Conservation (phyloP, 2,888 invertebrate genomes). For the Netelia virgata region DNA sequence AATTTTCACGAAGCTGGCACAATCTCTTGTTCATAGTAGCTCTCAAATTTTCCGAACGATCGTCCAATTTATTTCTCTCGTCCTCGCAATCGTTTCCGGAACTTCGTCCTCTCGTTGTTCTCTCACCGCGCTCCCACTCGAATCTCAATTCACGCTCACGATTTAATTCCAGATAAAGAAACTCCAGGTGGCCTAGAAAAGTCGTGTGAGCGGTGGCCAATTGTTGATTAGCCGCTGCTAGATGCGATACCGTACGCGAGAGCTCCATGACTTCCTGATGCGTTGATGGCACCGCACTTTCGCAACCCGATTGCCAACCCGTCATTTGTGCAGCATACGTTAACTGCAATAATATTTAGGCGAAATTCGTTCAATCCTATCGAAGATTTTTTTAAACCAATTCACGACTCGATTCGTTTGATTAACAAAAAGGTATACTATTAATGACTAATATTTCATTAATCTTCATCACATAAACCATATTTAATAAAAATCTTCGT, state of each 20-base stretch:
- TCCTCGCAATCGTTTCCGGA: conserved; percentile 17
- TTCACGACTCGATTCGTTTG: too few relatives aligned
- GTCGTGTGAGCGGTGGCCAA: conserved; percentile 79
- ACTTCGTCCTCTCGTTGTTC: conserved; percentile 1
- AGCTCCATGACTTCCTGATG: conserved; percentile 78
- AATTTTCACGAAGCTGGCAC: conserved; percentile 13
- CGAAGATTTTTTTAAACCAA: background rate
- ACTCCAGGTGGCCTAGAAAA: conserved; percentile 79
- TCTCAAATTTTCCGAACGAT: conserved; percentile 65
- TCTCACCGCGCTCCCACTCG: conserved; percentile 39
- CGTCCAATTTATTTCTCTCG: conserved; percentile 50
- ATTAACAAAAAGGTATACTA: background rate
- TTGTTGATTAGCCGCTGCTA: conserved; percentile 83
- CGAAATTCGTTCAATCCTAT: background rate
- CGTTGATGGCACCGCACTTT: conserved; percentile 63
- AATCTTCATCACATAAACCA: background rate
- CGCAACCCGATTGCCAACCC: conserved; percentile 77
- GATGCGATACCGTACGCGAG: conserved; percentile 79
- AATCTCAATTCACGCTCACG: conserved; percentile 67
- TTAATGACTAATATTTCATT: background rate
- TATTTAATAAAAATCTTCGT: background rate
- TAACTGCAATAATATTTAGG: conserved; percentile 73
- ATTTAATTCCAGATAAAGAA: conserved; percentile 77
- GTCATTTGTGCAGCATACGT: conserved; percentile 80
- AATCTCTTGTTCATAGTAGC: conserved; percentile 47